Conservation (phyloP, 2,797 vertebrate species). For the Nyctalus aviator region DNA sequence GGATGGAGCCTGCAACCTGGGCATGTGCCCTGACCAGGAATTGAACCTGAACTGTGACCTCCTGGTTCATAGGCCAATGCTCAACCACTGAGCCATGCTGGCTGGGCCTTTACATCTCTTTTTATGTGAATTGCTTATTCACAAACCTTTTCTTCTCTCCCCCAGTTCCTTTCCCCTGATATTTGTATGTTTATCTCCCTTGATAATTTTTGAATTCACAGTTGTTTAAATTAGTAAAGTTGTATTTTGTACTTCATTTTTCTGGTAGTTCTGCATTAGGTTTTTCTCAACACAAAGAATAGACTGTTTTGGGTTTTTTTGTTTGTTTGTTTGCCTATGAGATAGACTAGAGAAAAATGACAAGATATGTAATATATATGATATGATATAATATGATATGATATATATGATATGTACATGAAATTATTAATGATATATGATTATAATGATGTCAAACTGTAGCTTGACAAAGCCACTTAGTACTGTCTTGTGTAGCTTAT, state of each 20-base stretch:
- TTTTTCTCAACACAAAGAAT: slow-evolving; percentile 15
- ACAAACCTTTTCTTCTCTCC: not conserved
- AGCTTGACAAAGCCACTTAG: not conserved
- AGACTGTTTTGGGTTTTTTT: not conserved
- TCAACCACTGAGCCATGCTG: too few species aligned
- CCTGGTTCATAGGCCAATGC: too few species aligned
- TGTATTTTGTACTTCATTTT: slow-evolving; percentile 4
- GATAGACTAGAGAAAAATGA: not conserved
- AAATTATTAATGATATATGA: not conserved
- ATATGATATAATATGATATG: not conserved
- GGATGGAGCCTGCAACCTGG: too few species aligned
- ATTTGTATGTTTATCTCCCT: not conserved
- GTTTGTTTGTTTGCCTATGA: not conserved
- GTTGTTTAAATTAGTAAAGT: slow-evolving; percentile 33
- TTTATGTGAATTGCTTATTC: not conserved
- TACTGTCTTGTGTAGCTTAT: not conserved
- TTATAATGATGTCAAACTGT: not conserved
- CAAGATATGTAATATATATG: not conserved
- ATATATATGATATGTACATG: not conserved
- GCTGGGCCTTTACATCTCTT: not conserved
- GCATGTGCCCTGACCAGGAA: too few species aligned
- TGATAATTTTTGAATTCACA: not conserved
- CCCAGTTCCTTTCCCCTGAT: not conserved
- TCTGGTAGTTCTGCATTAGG: not conserved
- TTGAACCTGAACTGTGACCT: too few species aligned